A percentile compares a stretch with the other conserved stretches of the same genome.
Conservation (phyloP, 2,888 invertebrate species). For the Drosophila flavopinicola region DNA sequence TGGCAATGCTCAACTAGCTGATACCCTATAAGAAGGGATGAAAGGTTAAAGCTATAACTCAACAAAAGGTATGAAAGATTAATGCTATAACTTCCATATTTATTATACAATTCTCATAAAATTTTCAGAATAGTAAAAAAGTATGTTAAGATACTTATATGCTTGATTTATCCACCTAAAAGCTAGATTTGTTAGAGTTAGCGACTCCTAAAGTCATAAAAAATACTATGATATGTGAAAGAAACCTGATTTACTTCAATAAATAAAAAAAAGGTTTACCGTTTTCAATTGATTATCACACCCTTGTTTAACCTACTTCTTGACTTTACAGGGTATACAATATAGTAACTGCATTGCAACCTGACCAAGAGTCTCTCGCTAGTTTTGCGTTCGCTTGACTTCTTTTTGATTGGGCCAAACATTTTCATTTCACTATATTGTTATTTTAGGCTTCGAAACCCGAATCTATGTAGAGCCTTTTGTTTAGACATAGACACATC, state of each 20-base stretch:
- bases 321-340: slow-evolving; percentile 7
- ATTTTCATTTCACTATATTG: slow-evolving; percentile 63
- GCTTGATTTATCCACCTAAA: neutral
- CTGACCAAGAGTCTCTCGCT: slow-evolving; percentile 38
- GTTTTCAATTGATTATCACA: accelerated
- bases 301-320: neutral
- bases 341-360: slow-evolving; percentile 19
- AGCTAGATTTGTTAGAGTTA: too few relatives aligned
- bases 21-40: slow-evolving; percentile 21
- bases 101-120: too few relatives aligned
- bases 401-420: slow-evolving; percentile 61
- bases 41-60: neutral
- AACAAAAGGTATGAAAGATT: too few relatives aligned
- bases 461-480: slow-evolving; percentile 45
- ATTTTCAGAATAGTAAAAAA: neutral
- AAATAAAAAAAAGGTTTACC: too few relatives aligned
- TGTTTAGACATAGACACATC: slow-evolving; percentile 54
- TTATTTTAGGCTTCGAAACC: slow-evolving; percentile 42
- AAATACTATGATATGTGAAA: too few relatives aligned
- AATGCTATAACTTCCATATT: too few relatives aligned
- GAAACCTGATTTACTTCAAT: too few relatives aligned
- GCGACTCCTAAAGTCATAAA: too few relatives aligned
- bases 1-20: neutral
- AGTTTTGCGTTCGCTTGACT: slow-evolving; percentile 49
- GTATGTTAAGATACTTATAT: too few relatives aligned